Evolutionary conservation across 1,140 invertebrate species (phyloP).

Genomic region (Papilio aristodemus): DNA sequence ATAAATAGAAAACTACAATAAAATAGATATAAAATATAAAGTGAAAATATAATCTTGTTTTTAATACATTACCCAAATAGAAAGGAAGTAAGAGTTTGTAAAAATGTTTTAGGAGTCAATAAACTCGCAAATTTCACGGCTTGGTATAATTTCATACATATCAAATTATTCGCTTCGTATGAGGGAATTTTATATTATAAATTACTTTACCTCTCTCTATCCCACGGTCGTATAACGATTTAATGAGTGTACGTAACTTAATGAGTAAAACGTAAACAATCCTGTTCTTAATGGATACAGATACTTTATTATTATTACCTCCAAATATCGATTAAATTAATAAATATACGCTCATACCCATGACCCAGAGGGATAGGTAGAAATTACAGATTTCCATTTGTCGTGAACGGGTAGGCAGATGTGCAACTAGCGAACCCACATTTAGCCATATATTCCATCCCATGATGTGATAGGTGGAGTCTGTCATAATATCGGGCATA

Average conservation of each 20-base stretch:
- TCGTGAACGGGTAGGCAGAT: no score
- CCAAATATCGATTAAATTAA: no score
- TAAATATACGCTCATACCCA: no score
- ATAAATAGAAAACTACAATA: no score
- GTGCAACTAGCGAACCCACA: no score
- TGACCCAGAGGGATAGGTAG: no score
- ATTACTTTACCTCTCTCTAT: slow-evolving; percentile 6
- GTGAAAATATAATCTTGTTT: slow-evolving; percentile 12
- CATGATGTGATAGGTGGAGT: no score
- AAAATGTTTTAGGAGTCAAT: slow-evolving; percentile 3
- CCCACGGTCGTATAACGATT: background rate
- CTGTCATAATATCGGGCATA: no score
- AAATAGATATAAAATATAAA: background rate
- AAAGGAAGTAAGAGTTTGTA: slow-evolving; percentile 8
- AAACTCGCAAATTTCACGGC: slow-evolving; percentile 15
- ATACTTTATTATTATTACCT: no score
- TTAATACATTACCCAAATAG: background rate
- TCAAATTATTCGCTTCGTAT: background rate
- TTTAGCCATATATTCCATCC: no score
- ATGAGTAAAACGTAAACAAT: background rate
- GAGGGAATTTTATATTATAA: background rate
- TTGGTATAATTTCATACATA: background rate
- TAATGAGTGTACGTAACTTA: background rate
- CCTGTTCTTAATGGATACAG: no score
- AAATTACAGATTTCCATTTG: no score